Conservation (phyloP, 2,888 invertebrate species). For the Toxonevra muliebris region DNA sequence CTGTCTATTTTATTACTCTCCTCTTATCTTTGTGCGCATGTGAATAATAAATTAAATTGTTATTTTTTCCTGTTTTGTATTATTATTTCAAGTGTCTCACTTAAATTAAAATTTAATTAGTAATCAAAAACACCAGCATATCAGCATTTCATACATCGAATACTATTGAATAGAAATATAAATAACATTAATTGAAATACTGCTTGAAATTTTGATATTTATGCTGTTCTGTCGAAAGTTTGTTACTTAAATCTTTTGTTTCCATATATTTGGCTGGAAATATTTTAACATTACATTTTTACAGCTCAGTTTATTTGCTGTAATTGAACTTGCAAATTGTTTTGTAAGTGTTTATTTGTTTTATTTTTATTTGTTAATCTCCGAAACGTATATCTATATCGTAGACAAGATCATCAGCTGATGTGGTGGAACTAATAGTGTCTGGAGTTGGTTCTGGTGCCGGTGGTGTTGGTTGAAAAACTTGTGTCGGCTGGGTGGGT, state of each 20-base stretch:
- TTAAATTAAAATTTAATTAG: not conserved
- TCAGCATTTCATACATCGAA: too few species aligned
- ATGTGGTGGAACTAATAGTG: constrained; percentile 23
- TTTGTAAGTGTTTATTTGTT: not conserved
- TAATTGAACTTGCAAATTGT: not conserved
- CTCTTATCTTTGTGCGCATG: too few species aligned
- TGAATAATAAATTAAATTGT: not conserved
- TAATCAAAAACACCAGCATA: not conserved
- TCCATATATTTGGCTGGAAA: too few species aligned
- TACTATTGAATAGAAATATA: too few species aligned
- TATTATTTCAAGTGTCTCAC: not conserved
- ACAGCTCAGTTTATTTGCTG: not conserved
- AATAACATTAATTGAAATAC: too few species aligned
- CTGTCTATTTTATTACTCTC: too few species aligned
- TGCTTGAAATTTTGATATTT: too few species aligned
- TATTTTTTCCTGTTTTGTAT: not conserved
- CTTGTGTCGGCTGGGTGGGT: not conserved
- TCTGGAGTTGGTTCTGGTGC: constrained; percentile 20
- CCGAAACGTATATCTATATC: constrained; percentile 54
- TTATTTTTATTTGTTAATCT: constrained; percentile 26
- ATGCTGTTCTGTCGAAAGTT: too few species aligned
- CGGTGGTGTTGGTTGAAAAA: constrained; percentile 17
- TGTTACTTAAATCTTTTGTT: too few species aligned
- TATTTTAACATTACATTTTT: not conserved
- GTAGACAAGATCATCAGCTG: constrained; percentile 43